Conservation (phyloP, 2,113 vertebrate genomes). For the Sphaerodactylus townsendi region DNA sequence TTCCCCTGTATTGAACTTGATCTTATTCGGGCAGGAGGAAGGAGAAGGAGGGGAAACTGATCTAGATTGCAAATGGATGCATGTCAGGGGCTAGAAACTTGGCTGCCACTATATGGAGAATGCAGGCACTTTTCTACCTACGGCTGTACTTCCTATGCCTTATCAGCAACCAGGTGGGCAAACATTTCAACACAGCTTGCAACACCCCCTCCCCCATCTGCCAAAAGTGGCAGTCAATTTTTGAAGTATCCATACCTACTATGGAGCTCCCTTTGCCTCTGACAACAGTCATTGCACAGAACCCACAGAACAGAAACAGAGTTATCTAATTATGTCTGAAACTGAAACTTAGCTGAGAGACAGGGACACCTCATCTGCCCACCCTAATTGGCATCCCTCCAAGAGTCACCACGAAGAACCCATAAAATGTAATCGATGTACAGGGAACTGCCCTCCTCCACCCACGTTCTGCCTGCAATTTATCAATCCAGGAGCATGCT, state of each 20-base stretch:
- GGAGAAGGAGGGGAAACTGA: too few relatives aligned
- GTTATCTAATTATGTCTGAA: not conserved
- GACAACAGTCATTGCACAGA: not conserved
- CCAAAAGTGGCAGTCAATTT: too few relatives aligned
- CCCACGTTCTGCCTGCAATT: not conserved
- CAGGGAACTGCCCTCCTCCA: not conserved
- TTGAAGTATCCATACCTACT: not conserved
- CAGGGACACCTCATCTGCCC: too few relatives aligned
- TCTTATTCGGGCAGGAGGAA: not conserved
- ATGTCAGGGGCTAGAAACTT: too few relatives aligned
- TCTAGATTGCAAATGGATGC: not conserved
- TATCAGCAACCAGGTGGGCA: not conserved
- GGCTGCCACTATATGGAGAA: not conserved
- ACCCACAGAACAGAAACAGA: not conserved
- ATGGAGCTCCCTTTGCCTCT: not conserved
- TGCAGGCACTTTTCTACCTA: not conserved
- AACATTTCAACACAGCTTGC: not conserved
- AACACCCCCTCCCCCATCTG: not conserved
- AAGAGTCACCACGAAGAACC: not conserved
- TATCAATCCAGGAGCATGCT: slow-evolving; percentile 6
- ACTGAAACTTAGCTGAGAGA: not conserved
- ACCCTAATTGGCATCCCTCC: not conserved
- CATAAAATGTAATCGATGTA: not conserved
- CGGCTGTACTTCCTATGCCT: not conserved
- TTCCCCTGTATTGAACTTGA: not conserved